Evolutionary conservation across 2,888 invertebrate species (phyloP), one percentile per base, ranked within the genome.

Genomic region (Metalampra italica): DNA sequence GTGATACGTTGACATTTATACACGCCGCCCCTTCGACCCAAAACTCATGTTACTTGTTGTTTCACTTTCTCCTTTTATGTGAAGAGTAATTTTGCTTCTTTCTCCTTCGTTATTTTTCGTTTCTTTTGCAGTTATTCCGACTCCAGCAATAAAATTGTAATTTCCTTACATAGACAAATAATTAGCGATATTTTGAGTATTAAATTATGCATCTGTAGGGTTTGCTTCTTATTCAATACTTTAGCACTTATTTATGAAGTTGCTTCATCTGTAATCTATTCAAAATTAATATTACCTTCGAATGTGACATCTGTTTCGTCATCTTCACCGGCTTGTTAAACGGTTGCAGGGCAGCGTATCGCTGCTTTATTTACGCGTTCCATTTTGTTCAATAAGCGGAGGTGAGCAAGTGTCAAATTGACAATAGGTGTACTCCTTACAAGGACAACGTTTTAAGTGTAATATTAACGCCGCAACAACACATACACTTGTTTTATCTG

Each of bases 301-400:
- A 67, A 71, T 65, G 64, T 77, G 71, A 66, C 75, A 76, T 75
- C 62, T 71, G 69, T 82, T 81, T 76, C 75, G 69, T 78, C 70
- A 82, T 22, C 22, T 22, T 22, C 22, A 22, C 67, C 68, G 68
- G 70, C 65, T 71, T 72, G 78, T 82, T 78, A 81, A 82, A 78
- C 72, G 69, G 72, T 73, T 73, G 69, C 69, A 77, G 82, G 78
- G 78, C 73, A 71, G 71, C 70, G 74, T 76, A 80, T 79, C 72
- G 75, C 73, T 79, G 79, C 80, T 85, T 78, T 81, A 83, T 84
- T 83, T 80, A 74, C 84, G 83, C 85, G 85, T 82, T 78, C 85
- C 83, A 86, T 74, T 84, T 86, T 75, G 79, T 73, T 66, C 82
- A 86, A 85, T 86, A 72, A 83, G 71, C 62, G 66, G 80, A 84